Evolutionary conservation across 35 echinoderm and acorn worm genomes (phyloP).

Genomic region (Apostichopus parvimensis): DNA sequence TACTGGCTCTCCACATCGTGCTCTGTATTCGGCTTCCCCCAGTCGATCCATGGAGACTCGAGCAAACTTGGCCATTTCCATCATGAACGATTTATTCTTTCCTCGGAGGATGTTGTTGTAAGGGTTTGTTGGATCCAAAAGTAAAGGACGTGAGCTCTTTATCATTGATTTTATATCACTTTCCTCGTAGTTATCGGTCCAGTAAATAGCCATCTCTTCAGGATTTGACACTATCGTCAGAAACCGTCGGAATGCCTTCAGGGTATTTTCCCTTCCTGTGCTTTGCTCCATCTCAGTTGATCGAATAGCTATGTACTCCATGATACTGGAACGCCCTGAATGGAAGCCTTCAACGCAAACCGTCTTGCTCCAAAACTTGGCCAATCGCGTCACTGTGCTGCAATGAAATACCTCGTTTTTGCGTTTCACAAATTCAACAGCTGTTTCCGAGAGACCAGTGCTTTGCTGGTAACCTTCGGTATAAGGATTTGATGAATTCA

Average conservation of each 20-base stretch:
- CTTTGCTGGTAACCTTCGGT: conserved; percentile 23
- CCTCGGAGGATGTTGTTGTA: conserved; percentile 41
- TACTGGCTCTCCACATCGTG: not conserved
- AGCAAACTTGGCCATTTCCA: conserved; percentile 11
- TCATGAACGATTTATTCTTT: not conserved
- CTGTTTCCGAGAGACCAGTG: conserved; percentile 40
- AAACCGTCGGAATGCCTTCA: conserved; percentile 25
- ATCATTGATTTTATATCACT: not conserved
- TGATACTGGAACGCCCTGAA: conserved; percentile 24
- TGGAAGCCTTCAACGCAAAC: conserved; percentile 33
- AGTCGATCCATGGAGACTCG: not conserved
- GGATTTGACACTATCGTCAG: not conserved
- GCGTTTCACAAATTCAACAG: conserved; percentile 37
- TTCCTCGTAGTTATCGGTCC: conserved; percentile 10
- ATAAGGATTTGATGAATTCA: not conserved
- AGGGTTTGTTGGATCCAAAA: conserved; percentile 47
- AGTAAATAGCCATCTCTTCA: conserved; percentile 17
- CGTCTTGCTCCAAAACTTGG: conserved; percentile 52
- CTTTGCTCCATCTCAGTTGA: conserved; percentile 9
- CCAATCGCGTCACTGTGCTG: not conserved
- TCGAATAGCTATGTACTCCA: conserved; percentile 49
- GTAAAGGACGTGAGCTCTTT: conserved; percentile 9
- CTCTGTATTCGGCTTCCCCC: not conserved
- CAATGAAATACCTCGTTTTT: conserved; percentile 14
- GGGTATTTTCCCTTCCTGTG: not conserved